Conservation (phyloP, 2,797 vertebrate species). For the Hirundo rustica region DNA sequence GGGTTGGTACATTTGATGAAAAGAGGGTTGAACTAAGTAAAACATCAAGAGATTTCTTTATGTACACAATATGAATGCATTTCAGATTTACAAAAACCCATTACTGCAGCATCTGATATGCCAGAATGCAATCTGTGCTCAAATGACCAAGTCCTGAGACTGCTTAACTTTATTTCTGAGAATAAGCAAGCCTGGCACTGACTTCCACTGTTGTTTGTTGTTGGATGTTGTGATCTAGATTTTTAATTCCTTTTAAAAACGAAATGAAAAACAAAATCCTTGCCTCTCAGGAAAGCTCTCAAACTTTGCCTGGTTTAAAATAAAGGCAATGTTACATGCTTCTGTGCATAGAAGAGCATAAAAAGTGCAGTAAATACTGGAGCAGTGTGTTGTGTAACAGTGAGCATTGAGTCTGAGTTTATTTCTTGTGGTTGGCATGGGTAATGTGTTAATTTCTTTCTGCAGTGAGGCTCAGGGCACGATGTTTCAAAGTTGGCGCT, state of each 20-base stretch:
- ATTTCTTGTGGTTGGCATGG: neutral
- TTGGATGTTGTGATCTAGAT: neutral
- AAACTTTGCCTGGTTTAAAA: neutral
- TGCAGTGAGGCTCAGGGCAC: neutral
- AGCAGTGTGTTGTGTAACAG: neutral
- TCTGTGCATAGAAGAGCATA: neutral
- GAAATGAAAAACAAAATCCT: neutral
- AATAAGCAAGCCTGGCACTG: neutral
- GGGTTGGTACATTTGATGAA: slow-evolving; percentile 6
- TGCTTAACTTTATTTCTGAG: neutral
- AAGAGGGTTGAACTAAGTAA: slow-evolving; percentile 7
- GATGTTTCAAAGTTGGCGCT: fast-evolving
- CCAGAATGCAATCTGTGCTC: slow-evolving; percentile 27
- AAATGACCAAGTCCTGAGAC: neutral
- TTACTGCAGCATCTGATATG: slow-evolving; percentile 48
- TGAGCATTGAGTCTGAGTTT: neutral
- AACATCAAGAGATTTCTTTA: slow-evolving; percentile 55
- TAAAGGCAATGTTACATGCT: neutral
- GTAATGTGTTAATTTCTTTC: neutral
- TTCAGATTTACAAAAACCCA: slow-evolving; percentile 47
- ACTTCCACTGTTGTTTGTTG: neutral
- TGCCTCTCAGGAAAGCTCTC: neutral
- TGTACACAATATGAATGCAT: slow-evolving; percentile 1
- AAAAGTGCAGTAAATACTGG: neutral
- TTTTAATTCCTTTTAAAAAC: slow-evolving; percentile 7